Conservation (phyloP, 2,113 vertebrate genomes). For the Megaleporinus macrocephalus region DNA sequence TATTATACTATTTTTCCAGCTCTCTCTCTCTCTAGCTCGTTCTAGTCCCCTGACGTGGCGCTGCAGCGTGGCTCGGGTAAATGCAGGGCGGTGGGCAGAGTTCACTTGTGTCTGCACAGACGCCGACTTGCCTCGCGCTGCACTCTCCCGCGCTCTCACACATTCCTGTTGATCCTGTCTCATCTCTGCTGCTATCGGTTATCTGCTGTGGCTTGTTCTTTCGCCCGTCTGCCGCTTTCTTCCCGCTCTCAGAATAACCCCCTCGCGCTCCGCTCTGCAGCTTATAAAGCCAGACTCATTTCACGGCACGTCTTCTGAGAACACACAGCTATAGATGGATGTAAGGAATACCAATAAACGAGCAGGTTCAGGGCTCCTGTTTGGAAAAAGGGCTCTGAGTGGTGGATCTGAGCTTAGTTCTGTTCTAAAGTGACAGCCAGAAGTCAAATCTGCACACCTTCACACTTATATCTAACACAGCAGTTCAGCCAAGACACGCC, state of each 20-base stretch:
- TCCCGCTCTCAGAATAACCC: not conserved
- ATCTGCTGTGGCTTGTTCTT: not conserved
- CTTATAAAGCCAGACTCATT: not conserved
- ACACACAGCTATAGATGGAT: not conserved
- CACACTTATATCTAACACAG: too few relatives aligned
- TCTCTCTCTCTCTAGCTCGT: not conserved
- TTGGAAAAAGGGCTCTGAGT: too few relatives aligned
- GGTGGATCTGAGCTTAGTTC: too few relatives aligned
- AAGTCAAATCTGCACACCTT: too few relatives aligned
- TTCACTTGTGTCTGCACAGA: not conserved
- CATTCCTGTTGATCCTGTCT: not conserved
- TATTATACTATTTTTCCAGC: not conserved
- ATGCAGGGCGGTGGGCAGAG: not conserved
- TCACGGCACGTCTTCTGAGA: not conserved
- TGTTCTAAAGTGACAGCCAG: too few relatives aligned
- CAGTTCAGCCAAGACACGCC: too few relatives aligned
- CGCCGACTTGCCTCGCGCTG: not conserved
- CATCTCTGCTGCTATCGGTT: not conserved
- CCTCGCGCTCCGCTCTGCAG: not conserved
- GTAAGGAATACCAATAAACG: not conserved
- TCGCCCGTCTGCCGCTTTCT: not conserved
- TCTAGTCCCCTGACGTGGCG: constrained; percentile 5
- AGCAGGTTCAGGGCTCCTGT: not conserved
- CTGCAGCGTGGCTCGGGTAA: not conserved
- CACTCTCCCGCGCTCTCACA: not conserved